Base-by-base conservation (phyloP, 2,888 invertebrate species). In the Xestobium rufovillosum region DNA sequence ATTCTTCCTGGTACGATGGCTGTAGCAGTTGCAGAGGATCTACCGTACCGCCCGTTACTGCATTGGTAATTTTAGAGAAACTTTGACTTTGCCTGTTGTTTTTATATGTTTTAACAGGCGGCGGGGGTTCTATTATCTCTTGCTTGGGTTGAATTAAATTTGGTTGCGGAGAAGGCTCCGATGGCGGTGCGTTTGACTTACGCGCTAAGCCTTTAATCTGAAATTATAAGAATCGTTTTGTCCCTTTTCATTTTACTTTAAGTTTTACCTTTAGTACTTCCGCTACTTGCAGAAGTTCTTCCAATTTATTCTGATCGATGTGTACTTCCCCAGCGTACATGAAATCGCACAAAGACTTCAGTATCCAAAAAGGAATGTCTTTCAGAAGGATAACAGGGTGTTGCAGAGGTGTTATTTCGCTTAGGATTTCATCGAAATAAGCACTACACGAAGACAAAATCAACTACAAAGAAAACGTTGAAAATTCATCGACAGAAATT, bases 271-370 rank as follows among this genome's bases (percentile, higher is more conserved):
- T 67, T 13, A 72, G 52, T 2, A 60, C 55, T 48, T 70, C 68
- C 1, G 70, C 72, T 3, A 68, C 68, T 16, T 62, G 59, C 6
- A 71, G 52, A n/a, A 71, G 51, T 30, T 63, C 62, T 14, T 67
- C 60, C 15, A 72, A 49, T 45, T 66, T 64, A 31, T 64, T 62
- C 44, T 71, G 70, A 29, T 61, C 59, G 10, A 72, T 66, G 44
- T 68, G 67, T 1, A 71, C 68, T 53, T 71, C 70, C 1, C 71
- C 71, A 2, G 65, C 60, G 53, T 72, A 72, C 70, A 72, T 71
- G 48, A 70, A 72, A 46, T 69, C 68, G 16, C 70, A 66, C 3
- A 72, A 51, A 2, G 66, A 63, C 48, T 67, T 66, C n/a, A 72
- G 52, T 33, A 69, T 66, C 67, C 69, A 70, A 51, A 66, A 70